These are phyloP conservation scores for Mastigias papua DNA, from an alignment of 30 jellyfish, hydroid and myxozoan species.

Conservation along the genomic window DNA sequence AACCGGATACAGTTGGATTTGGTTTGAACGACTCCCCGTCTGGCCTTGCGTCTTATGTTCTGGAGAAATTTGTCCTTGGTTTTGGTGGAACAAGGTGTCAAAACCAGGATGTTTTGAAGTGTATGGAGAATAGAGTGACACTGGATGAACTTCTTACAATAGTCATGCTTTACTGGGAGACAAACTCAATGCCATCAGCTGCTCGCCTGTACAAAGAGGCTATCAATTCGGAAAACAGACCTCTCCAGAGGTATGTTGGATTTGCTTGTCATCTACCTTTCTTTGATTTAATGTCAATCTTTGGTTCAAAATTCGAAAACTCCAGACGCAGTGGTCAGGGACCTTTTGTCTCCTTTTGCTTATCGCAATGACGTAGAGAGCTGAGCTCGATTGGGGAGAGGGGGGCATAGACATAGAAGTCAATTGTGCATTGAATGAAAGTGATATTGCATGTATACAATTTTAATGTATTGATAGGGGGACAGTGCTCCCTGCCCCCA, in stretches of 20 bases:
- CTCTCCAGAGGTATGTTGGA: background rate
- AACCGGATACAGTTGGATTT: slow-evolving; percentile 74
- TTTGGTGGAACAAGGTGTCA: slow-evolving; percentile 34
- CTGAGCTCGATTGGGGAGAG: too few species aligned
- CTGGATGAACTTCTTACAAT: slow-evolving; percentile 72
- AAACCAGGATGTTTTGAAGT: slow-evolving; percentile 14
- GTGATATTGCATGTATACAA: too few species aligned
- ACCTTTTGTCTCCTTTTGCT: too few species aligned
- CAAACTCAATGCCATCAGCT: slow-evolving; percentile 62
- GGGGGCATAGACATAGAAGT: too few species aligned
- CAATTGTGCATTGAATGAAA: too few species aligned
- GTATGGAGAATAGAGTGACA: slow-evolving; percentile 29
- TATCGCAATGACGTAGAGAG: too few species aligned
- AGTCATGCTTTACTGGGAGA: slow-evolving; percentile 70
- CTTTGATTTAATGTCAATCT: too few species aligned
- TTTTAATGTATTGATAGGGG: too few species aligned
- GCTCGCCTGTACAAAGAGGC: slow-evolving; percentile 64
- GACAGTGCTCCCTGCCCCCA: too few species aligned
- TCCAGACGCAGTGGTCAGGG: too few species aligned
- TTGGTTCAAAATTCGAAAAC: too few species aligned
- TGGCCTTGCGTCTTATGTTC: slow-evolving; percentile 71
- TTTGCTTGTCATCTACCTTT: background rate
- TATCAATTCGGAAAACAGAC: background rate
- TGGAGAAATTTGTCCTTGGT: slow-evolving; percentile 60
- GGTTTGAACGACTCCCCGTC: slow-evolving; percentile 71